Evolutionary conservation across 2,113 vertebrate species (phyloP), one percentile per base, ranked within the genome.

Genomic region (Callorhinus ursinus): DNA sequence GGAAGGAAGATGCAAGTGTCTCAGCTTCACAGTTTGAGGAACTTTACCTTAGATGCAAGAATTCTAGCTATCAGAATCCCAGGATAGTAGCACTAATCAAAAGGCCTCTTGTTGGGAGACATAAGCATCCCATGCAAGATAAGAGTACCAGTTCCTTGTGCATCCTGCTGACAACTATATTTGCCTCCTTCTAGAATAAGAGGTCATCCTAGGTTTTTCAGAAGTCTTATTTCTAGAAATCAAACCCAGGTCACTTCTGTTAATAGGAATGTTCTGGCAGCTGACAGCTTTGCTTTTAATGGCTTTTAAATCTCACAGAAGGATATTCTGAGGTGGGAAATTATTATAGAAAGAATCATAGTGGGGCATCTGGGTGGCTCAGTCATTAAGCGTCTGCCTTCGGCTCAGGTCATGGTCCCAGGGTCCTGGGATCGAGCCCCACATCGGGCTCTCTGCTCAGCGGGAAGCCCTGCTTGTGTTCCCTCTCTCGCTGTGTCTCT

Each of bases 211-310:
- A 51, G 14, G 61, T 19, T 69, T 85, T 94, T 63, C 46, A 57
- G 46, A 72, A 14, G 26, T 86, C 28, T 92, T 74, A 57, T 84
- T 76, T 65, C 82, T 84, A 83, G 89, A 91, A 55, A n/a, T 63
- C 74, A 93, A 97, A 77, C 24, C 19, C 36, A 77, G 31, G 18
- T 79, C 86, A 53, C 49, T 82, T 91, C 39, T 97, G 69, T 85
- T 49, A 82, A 69, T 61, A 51, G 21, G 46, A 90, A 55, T 67
- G 33, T 77, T 61, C 61, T 65, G 65, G 31, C 8, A 96, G 21
- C 16, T 80, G 33, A 57, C 16, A 72, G 11, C n/a, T 94, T 55
- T 91, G 71, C 24, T 71, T 85, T 86, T 19, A 67, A n/a, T n/a
- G 36, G 19, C 33, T 67, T 90, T 72, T 72, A 42, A 11, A 67